Base-by-base conservation (phyloP, 2,888 invertebrate genomes). In the Limnephilus marmoratus region DNA sequence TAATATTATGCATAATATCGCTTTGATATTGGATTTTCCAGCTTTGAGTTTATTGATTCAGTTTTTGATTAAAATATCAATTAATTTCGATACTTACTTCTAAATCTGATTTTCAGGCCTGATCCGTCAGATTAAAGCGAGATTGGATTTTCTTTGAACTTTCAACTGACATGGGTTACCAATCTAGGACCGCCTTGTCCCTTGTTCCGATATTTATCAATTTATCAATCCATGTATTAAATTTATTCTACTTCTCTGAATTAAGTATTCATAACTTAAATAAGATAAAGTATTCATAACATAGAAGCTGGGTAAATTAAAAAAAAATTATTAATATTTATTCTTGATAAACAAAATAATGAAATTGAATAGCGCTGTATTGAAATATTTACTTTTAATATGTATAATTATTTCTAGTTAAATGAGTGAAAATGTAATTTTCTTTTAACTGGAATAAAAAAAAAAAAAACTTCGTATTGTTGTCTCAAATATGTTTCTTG, bases 91-190 rank as follows among this genome's bases (percentile, higher is more conserved):
- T 41, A 41, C 41, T 68, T n/a, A 24, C 68, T 45, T 86, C 45
- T 15, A 9, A 29, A 13, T 12, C 86, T n/a, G 49, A n/a, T 45
- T 86, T 86, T 45, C 86, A 13, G 34, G 45, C 29, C 45, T 37
- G 29, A 86, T 9, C 37, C n/a, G 49, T 29, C 15, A 29, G 86
- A 86, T 86, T 86, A 24, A 29, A 45, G 86, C n/a, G 45, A 86
- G 86, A 86, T 86, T 86, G 45, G 86, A 15, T 45, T 86, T 41
- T 15, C 86, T 68, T 68, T 68, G 68, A 68, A 68, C 68, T 86
- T 37, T 13, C 45, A 86, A 86, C 86, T 86, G 86, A 37, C 15
- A 86, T 24, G 41, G 86, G 86, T 24, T 15, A 86, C 29, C 41
- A 29, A 86, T 45, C 45, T 37, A 29, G 29, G n/a, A 12, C 13